Evolutionary conservation across 2,888 invertebrate species (phyloP), one percentile per base, ranked within the genome.

Genomic region (Cryptosula pallasiana): DNA sequence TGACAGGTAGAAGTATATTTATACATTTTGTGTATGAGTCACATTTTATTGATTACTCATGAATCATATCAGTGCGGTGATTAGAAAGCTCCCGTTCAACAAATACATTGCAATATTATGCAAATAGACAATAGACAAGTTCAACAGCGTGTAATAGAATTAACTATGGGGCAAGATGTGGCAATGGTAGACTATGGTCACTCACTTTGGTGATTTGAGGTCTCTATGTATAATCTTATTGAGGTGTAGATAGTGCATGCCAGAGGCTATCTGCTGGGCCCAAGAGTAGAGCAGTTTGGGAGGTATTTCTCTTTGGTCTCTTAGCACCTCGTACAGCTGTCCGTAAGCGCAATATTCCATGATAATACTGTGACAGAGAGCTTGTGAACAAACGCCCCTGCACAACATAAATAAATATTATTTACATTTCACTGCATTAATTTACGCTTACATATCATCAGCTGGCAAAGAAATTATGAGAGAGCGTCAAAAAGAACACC

Each of bases 261-360:
- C 99, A 74, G 90, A 89, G 36, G 97, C 95, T 73, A 99, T 95
- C 86, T 97, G 95, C 82, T 92, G 93, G 55, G 94, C 91, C 96
- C 98, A 99, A 75, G 91, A 91, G 58, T 95, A 90, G 72, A 96
- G 89, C 81, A 93, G 90, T 71, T 89, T 88, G n/a, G 95, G 94
- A 71, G 92, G 90, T 78, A 96, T 91, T 77, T 90, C 89, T 78
- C 92, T 90, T 35, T 93, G 92, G 78, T 91, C 91, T 79, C 90
- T 89, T 72, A 99, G 88, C 80, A 95, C 90, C 83, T 95, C 93
- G 85, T 93, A 97, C 58, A 99, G 87, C 29, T 96, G 93, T 1
- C 98, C 98, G 80, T 93, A 92, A 1, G 95, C 93, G 83, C 99
- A 99, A 86, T 90, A 99, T 84, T 99, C 99, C 99, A 99, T 99